A percentile compares a stretch with the other conserved stretches of the same genome.
phyloP scores from a whole-genome alignment of 2,113 vertebrate genomes.

The Cyprinodon brontotheroides region DNA sequence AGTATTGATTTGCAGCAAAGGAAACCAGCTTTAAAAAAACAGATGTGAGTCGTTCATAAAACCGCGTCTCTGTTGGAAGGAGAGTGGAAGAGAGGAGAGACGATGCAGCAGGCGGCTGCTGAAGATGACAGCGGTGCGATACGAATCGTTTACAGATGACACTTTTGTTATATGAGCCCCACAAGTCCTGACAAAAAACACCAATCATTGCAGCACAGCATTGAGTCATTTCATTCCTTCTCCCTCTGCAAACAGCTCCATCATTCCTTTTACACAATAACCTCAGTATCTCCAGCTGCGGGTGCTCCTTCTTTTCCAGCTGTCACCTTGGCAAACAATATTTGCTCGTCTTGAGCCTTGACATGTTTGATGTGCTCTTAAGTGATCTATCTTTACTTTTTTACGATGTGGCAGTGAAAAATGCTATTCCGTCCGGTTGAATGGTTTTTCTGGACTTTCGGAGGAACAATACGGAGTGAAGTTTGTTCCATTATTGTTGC shows the following conservation, averaged over 20 bases:
- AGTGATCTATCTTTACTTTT: conserved; percentile 18
- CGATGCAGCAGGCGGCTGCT: not conserved
- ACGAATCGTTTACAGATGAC: conserved; percentile 11
- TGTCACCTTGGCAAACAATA: conserved; percentile 49
- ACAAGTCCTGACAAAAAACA: conserved; percentile 26
- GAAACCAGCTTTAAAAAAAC: conserved; percentile 61
- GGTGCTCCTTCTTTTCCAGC: conserved; percentile 25
- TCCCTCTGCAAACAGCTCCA: conserved; percentile 25
- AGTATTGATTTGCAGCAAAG: conserved; percentile 70
- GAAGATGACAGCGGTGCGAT: not conserved
- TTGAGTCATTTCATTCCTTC: conserved; percentile 19
- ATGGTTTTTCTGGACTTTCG: too few relatives aligned
- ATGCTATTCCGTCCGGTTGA: not conserved
- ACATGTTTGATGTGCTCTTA: conserved; percentile 15
- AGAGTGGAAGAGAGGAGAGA: conserved; percentile 10
- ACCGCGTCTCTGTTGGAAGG: conserved; percentile 21
- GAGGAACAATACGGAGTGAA: too few relatives aligned
- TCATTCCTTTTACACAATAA: conserved; percentile 44
- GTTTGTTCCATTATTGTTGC: too few relatives aligned
- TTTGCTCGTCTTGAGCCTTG: conserved; percentile 19
- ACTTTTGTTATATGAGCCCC: conserved; percentile 13
- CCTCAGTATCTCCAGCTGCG: conserved; percentile 11
- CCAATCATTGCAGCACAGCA: conserved; percentile 12
- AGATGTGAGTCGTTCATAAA: conserved; percentile 36
- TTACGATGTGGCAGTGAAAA: conserved; percentile 20